These are phyloP conservation scores for Macropis europaea DNA, from an alignment of 2,888 invertebrate species.

Conservation along the genomic window DNA sequence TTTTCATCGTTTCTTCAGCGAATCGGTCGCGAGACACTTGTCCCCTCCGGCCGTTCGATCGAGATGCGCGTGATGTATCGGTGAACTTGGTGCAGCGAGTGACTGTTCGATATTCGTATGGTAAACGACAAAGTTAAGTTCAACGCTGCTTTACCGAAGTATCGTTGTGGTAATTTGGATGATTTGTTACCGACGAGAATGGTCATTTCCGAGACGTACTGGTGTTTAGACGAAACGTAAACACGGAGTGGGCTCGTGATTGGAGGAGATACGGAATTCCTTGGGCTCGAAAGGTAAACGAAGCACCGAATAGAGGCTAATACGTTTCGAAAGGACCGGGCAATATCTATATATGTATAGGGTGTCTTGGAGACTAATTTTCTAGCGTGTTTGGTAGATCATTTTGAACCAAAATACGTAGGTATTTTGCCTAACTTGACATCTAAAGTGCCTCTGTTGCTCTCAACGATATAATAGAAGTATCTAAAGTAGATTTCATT, in stretches of 20 bases:
- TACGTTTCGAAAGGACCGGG: too few species aligned
- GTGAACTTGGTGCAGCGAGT: background rate
- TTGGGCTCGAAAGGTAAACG: conserved; percentile 9
- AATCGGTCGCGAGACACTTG: background rate
- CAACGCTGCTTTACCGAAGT: background rate
- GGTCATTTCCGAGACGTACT: conserved; percentile 12
- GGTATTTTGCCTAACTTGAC: too few species aligned
- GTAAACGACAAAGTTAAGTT: background rate
- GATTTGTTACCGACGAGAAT: conserved; percentile 8
- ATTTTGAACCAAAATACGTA: too few species aligned
- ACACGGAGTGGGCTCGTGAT: background rate
- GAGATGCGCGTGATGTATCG: background rate
- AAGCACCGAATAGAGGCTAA: too few species aligned
- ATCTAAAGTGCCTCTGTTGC: too few species aligned
- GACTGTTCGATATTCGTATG: background rate
- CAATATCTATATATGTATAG: too few species aligned
- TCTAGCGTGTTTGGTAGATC: too few species aligned
- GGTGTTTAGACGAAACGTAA: conserved; percentile 14
- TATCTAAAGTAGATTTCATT: too few species aligned
- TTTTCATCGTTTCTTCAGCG: background rate
- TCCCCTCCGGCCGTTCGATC: too few species aligned
- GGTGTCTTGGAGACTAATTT: too few species aligned
- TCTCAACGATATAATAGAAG: too few species aligned
- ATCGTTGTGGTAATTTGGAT: background rate
- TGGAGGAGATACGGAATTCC: background rate